Evolutionary conservation across 1,140 invertebrate genomes (phyloP).

Genomic region (Zaprionus kolodkinae): DNA sequence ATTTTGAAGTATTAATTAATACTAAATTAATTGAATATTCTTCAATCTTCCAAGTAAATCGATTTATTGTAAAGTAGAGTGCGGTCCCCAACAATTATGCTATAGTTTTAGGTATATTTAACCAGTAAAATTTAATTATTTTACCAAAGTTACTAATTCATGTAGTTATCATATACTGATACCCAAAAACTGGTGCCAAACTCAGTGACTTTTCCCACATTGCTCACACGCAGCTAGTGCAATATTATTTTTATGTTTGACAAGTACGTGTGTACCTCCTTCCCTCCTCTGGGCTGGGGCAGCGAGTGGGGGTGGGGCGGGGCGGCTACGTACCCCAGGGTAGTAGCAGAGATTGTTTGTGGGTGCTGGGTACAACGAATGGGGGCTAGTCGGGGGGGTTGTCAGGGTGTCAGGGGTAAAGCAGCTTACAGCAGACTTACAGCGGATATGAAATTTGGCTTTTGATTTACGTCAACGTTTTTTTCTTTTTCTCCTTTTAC

Average conservation of each 20-base stretch:
- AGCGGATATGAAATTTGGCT: constrained; percentile 82
- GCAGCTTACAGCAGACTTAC: constrained; percentile 81
- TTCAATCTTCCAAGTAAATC: no score
- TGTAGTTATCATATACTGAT: background rate
- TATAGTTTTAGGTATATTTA: background rate
- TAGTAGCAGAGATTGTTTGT: constrained; percentile 6
- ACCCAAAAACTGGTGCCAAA: background rate
- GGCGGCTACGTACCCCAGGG: background rate
- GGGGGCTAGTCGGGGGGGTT: background rate
- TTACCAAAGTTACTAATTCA: background rate
- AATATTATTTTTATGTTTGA: constrained; percentile 57
- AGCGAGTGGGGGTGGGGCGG: background rate
- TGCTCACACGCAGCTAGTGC: constrained; percentile 6
- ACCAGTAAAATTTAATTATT: no score
- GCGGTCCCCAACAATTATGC: no score
- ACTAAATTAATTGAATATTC: no score
- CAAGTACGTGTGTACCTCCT: constrained; percentile 45
- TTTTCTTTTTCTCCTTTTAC: constrained; percentile 36
- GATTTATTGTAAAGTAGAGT: no score
- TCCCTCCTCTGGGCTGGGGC: background rate
- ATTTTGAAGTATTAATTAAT: no score
- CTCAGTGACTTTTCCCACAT: constrained; percentile 11
- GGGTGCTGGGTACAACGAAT: background rate
- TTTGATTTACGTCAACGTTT: constrained; percentile 81
- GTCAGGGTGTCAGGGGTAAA: constrained; percentile 47